Evolutionary conservation across 2,113 vertebrate species (phyloP), one percentile per base, ranked within the genome.

Genomic region (Tauraco erythrolophus): DNA sequence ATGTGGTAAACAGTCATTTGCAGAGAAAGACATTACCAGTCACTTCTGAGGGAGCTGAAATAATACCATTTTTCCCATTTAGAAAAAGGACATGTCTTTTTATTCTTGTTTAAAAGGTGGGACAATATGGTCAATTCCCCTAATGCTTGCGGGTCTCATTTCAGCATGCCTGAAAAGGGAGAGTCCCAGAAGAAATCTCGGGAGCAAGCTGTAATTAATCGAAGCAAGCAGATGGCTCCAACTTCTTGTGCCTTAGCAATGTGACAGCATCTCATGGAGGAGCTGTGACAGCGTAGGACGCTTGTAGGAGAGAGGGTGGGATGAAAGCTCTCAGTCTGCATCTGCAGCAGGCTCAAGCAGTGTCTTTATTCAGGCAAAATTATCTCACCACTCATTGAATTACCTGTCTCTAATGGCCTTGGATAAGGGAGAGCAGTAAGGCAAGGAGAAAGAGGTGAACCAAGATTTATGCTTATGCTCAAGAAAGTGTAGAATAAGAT

Each of bases 151-250:
- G 2, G 54, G 27, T 64, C 64, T 71, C 60, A 5, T 68, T 77
- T 80, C 56, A 74, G 90, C 60, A 17, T 0, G 22, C 60, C 96
- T 78, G 83, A 23, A 74, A 74, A 81, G 58, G 69, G 51, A 90
- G 46, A 75, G 37, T 53, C 92, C 86, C 91, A 57, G 94, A 58
- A 95, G 92, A 91, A 91, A 71, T 87, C 91, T 75, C 10, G 2
- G 88, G 88, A 94, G 72, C 21, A 43, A 68, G 76, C 31, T 95
- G 96, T 92, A 91, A 97, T 97, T 95, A 97, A 93, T 45, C 62
- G 92, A 87, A 91, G 76, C 39, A 60, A 95, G 80, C 91, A 95
- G 97, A 94, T 95, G 95, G 96, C 76, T 92, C 88, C 83, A 75
- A 37, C 76, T 68, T 50, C 1, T 64, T 70, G 60, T 75, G 88